phyloP scores from a whole-genome alignment of 2,797 vertebrate species.

The Schizothorax lantsangensis region DNA sequence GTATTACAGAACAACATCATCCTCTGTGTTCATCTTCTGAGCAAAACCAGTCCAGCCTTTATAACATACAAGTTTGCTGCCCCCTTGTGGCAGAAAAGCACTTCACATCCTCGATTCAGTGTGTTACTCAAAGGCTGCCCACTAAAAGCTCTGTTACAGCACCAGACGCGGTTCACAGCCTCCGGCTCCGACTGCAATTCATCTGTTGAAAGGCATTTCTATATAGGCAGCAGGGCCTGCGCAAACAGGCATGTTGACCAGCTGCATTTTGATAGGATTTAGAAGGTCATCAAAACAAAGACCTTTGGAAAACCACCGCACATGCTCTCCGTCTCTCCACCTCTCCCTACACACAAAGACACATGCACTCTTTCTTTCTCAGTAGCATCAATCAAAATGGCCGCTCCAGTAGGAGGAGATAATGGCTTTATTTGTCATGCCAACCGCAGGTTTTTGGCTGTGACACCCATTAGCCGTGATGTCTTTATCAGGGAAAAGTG shows the following conservation, averaged over 20 bases:
- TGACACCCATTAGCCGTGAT: conserved; percentile 76
- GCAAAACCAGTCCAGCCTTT: conserved; percentile 49
- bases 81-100: conserved; percentile 76
- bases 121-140: conserved; percentile 28
- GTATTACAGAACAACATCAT: neutral
- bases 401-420: conserved; percentile 78
- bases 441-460: conserved; percentile 72
- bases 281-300: conserved; percentile 70
- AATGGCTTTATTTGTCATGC: conserved; percentile 83
- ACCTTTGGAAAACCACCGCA: conserved; percentile 54
- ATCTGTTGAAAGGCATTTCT: conserved; percentile 55
- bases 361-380: conserved; percentile 59
- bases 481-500: conserved; percentile 80
- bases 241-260: conserved; percentile 60
- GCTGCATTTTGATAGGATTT: conserved; percentile 63
- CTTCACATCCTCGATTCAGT: conserved; percentile 48
- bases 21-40: neutral
- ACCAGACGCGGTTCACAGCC: conserved; percentile 40
- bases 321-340: conserved; percentile 50
- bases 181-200: conserved; percentile 47
- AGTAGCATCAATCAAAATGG: conserved; percentile 79
- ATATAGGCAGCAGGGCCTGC: conserved; percentile 61
- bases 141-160: conserved; percentile 44
- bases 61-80: conserved; percentile 79
- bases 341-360: conserved; percentile 31